Evolutionary conservation across 2,113 vertebrate genomes (phyloP).

Genomic region (Serinus canaria): DNA sequence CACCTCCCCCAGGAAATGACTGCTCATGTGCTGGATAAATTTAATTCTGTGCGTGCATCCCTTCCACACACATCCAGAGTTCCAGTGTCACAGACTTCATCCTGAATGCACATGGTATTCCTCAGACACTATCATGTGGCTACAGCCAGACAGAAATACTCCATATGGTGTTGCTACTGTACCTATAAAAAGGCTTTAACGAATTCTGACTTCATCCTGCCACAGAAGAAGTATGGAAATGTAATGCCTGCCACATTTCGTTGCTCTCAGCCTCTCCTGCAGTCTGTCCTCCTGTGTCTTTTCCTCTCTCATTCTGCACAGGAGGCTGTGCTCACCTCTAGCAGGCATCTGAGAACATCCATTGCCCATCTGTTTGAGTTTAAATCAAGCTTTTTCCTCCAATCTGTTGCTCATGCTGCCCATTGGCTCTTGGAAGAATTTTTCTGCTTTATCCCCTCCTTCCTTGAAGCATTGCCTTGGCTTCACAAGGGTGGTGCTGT

Average conservation of each 20-base stretch:
- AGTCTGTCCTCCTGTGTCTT: neutral
- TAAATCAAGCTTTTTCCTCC: neutral
- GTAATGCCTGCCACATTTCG: constrained; percentile 31
- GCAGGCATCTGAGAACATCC: neutral
- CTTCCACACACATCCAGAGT: neutral
- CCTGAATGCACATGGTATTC: neutral
- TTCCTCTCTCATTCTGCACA: neutral
- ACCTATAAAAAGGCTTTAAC: constrained; percentile 56
- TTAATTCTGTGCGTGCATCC: neutral
- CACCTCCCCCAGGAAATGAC: neutral
- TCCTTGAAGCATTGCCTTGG: neutral
- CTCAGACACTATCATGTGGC: neutral
- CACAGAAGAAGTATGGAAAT: neutral
- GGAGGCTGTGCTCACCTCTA: constrained; percentile 7
- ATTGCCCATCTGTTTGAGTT: neutral
- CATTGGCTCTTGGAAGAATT: neutral
- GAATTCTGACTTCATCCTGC: constrained; percentile 30
- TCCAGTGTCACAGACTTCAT: neutral
- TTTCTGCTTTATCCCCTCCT: neutral
- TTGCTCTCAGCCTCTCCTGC: neutral
- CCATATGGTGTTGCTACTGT: constrained; percentile 41
- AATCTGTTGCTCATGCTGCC: neutral
- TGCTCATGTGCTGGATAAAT: neutral
- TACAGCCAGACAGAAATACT: constrained; percentile 6
- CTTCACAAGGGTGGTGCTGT: neutral